Base-by-base conservation (phyloP, 2,797 vertebrate species). In the Botia almorhae region DNA sequence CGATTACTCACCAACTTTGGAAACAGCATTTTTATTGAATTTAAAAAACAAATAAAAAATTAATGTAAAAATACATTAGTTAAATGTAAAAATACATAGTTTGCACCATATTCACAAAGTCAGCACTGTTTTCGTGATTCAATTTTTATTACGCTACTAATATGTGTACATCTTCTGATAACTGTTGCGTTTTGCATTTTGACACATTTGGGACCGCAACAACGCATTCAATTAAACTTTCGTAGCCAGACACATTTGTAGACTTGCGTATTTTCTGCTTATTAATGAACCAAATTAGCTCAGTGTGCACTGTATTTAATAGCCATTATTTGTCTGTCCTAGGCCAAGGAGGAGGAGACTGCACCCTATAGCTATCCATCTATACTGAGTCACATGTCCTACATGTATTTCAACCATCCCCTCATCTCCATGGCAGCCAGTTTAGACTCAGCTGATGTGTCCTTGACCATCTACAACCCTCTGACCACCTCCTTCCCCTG, bases 401-500 rank as follows among this genome's bases (percentile, higher is more conserved):
- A 93, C 1, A 91, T 90, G 78, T 94, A 93, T 82, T 86, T 98
- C 87, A 95, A 94, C 86, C 96, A 97, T 78, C 96, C 95, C 0
- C 48, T 96, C 53, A 88, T 97, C 83, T 72, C 91, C 56, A 95
- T 96, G 95, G 85, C 85, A 19, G 87, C 85, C 26, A 92, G 90
- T 78, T 50, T 87, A 8, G 87, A 90, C 4, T 29, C 70, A 0
- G 74, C 85, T 7, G 13, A 85, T 16, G 83, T 90, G 68, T 86
- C 90, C 0, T 69, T 96, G 81, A 89, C 89, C 81, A 89, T 50
- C 81, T 94, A 94, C 86, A 94, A 92, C 86, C 95, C 94, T 0
- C 90, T 98, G 1, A 10, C 39, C 4, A 92, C 91, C 0, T 91
- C 96, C 0, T 85, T 97, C 89, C 96, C 97, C 5, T 98, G 96